Base-by-base conservation (phyloP, 2,113 vertebrate species). In the Aspiorhynchus laticeps region DNA sequence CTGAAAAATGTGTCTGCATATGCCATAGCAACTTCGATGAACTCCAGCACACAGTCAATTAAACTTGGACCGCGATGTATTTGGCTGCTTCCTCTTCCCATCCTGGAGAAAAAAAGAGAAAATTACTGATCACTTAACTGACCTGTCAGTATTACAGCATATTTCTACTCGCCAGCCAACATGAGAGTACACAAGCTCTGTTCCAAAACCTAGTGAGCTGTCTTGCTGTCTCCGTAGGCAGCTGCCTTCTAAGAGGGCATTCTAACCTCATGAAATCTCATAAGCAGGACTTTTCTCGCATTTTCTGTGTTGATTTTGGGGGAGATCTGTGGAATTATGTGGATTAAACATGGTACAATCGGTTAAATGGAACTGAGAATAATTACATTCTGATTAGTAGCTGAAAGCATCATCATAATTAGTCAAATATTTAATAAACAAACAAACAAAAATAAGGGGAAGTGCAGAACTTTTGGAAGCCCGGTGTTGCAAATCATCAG, bases 71-170 rank as follows among this genome's bases (percentile, higher is more conserved):
- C 5, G 11, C 24, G 3, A 12, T 26, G 12, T 41, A 17, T 75
- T 75, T 75, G 73, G 73, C 73, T 75, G 73, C n/a, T 46, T 79
- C 31, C 51, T 56, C 48, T 59, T 79, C 31, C 19, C 31, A 33
- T 79, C 31, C 77, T 56, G 51, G 51, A 46, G 11, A 75, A n/a
- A 75, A 46, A 79, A 36, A 79, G 77, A 59, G 28, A 79, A 79
- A 59, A 79, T 79, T 79, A 79, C 77, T 59, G 51, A 36, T 38
- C 51, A 36, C 31, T 79, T 59, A 79, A 79, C 51, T 79, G 77
- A 79, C 77, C 31, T 79, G 77, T 79, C 51, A 79, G 77, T 59
- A 59, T 79, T 79, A 46, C 73, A 75, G 73, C 41, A 46, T 46
- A 75, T 46, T 46, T 15, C 24, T 46, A 24, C 73, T 46, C n/a